Percentiles rank a stretch among this genome's conserved stretches.
phyloP scores from a whole-genome alignment of 2,888 invertebrate species.

The Plebejus argus region DNA sequence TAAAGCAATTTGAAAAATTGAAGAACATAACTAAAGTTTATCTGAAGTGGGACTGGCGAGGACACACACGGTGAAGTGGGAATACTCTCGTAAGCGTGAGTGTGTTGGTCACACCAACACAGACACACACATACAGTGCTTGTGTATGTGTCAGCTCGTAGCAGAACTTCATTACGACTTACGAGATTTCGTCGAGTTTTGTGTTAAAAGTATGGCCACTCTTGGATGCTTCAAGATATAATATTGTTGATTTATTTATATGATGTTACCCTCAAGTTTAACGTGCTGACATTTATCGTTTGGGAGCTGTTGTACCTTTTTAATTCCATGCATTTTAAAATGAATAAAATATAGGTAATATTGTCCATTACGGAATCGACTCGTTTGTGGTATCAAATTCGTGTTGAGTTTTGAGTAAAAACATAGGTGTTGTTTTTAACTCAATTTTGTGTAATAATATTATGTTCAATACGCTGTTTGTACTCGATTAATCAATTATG shows the following conservation, averaged over 20 bases:
- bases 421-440: no score
- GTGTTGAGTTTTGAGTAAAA: no score
- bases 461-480: no score
- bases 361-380: no score
- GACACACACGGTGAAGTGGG: conserved; percentile 1
- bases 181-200: not conserved
- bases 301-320: no score
- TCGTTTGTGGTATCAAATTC: no score
- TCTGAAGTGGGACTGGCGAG: conserved; percentile 1
- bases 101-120: not conserved
- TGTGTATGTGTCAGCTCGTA: not conserved
- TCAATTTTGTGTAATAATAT: no score
- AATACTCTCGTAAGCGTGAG: not conserved
- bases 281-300: no score
- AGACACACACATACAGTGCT: not conserved
- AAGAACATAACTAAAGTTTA: conserved; percentile 20
- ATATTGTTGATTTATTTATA: not conserved
- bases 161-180: conserved; percentile 1
- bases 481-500: no score
- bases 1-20: conserved; percentile 7
- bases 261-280: no score
- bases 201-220: not conserved
- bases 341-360: no score
- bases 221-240: not conserved
- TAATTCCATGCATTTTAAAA: no score